Evolutionary conservation across 2,888 invertebrate genomes (phyloP).

Genomic region (Dexiosoma caninum): DNA sequence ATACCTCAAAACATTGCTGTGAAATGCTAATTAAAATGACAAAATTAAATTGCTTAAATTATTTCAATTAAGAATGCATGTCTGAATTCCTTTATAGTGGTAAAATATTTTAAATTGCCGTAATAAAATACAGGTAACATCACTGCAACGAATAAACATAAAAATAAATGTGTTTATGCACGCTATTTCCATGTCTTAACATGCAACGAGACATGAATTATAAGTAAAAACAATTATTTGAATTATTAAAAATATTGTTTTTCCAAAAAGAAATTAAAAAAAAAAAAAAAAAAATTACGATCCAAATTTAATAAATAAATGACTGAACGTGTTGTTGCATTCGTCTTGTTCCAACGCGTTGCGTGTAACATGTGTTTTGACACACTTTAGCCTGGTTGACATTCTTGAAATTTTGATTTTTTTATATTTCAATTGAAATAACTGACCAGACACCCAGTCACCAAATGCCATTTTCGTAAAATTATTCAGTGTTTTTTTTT

Average conservation of each 20-base stretch:
- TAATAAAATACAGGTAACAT: no score
- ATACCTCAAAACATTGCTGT: no score
- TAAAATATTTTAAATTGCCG: no score
- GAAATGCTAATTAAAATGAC: no score
- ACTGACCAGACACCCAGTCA: constrained; percentile 57
- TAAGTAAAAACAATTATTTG: constrained; percentile 47
- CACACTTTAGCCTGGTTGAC: constrained; percentile 20
- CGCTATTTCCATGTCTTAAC: constrained; percentile 44
- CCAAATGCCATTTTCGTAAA: constrained; percentile 45
- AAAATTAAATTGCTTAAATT: no score
- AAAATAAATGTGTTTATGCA: no score
- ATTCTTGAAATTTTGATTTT: background rate
- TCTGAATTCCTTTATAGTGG: no score
- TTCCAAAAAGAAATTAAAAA: background rate
- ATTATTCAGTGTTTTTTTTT: constrained; percentile 21
- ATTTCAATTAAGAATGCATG: no score
- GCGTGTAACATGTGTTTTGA: constrained; percentile 29
- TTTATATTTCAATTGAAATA: constrained; percentile 4
- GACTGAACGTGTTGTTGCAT: background rate
- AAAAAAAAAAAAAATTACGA: background rate
- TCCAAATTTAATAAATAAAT: constrained; percentile 12
- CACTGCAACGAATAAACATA: constrained; percentile 17
- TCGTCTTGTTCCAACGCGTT: background rate
- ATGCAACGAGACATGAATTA: constrained; percentile 34
- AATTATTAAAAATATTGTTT: constrained; percentile 44